Evolutionary conservation across 2,113 vertebrate genomes (phyloP).

Genomic region (Hymenochirus boettgeri): DNA sequence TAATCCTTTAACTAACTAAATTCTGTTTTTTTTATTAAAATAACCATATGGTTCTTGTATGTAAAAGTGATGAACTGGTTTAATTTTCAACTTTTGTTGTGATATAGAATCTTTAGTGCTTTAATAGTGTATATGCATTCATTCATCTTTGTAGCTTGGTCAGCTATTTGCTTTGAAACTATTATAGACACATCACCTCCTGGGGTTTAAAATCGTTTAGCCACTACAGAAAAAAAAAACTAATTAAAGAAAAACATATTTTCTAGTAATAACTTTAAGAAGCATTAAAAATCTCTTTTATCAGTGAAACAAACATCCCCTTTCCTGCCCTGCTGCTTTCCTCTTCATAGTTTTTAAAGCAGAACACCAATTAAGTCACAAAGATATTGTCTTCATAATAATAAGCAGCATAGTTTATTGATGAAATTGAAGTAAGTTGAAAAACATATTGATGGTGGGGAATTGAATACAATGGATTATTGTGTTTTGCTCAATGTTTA

Average conservation of each 20-base stretch:
- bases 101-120: neutral
- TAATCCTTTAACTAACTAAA: neutral
- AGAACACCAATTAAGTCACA: constrained; percentile 6
- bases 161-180: constrained; percentile 7
- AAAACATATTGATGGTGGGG: no score
- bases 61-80: constrained; percentile 4
- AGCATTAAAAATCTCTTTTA: constrained; percentile 8
- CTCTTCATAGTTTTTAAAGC: neutral
- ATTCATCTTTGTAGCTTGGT: constrained; percentile 11
- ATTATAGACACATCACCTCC: constrained; percentile 14
- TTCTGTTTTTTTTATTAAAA: neutral
- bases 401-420: neutral
- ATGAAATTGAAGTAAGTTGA: no score
- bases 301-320: constrained; percentile 13
- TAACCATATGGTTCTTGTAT: neutral
- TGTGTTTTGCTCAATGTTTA: no score
- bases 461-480: no score
- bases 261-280: constrained; percentile 8
- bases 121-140: neutral
- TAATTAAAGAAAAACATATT: constrained; percentile 10
- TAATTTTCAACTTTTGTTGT: constrained; percentile 10
- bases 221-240: constrained; percentile 3
- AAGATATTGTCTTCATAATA: constrained; percentile 8
- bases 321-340: constrained; percentile 10
- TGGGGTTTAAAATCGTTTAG: constrained; percentile 4